Conservation (phyloP, 2,797 vertebrate species). For the Apodemus agrarius region DNA sequence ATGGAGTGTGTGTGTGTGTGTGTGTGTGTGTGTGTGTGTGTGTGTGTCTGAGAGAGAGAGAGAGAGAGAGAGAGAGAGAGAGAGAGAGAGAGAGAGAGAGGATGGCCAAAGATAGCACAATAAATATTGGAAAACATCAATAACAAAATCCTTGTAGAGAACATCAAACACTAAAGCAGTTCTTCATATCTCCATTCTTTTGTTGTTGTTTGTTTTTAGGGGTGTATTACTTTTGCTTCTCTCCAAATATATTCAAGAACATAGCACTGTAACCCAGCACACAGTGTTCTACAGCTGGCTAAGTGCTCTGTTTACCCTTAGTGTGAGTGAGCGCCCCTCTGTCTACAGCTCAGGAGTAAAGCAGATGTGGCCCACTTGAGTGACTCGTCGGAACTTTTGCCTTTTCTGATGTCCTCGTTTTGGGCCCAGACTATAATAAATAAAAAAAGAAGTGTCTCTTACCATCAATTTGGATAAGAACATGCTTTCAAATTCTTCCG, state of each 20-base stretch:
- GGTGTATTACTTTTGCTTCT: neutral
- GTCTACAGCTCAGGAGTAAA: neutral
- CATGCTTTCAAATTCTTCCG: neutral
- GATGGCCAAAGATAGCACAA: neutral
- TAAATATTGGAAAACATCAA: neutral
- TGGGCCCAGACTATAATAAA: neutral
- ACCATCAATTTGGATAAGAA: neutral
- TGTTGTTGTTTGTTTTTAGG: neutral
- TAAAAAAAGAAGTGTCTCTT: neutral
- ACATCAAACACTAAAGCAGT: neutral
- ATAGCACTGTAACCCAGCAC: neutral
- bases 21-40: neutral
- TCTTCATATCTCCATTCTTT: neutral
- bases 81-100: no score
- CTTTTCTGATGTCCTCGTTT: neutral
- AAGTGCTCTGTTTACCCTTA: neutral
- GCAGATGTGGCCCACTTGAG: neutral
- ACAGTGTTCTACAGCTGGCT: neutral
- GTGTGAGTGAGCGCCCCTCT: neutral
- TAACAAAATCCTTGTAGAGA: neutral
- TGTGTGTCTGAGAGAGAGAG: accelerated
- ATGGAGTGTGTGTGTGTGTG: neutral
- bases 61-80: no score
- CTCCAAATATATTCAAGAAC: slow-evolving; percentile 5
- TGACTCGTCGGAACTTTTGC: neutral